phyloP scores from a whole-genome alignment of 2,797 vertebrate genomes.

The Psittacula echo region DNA sequence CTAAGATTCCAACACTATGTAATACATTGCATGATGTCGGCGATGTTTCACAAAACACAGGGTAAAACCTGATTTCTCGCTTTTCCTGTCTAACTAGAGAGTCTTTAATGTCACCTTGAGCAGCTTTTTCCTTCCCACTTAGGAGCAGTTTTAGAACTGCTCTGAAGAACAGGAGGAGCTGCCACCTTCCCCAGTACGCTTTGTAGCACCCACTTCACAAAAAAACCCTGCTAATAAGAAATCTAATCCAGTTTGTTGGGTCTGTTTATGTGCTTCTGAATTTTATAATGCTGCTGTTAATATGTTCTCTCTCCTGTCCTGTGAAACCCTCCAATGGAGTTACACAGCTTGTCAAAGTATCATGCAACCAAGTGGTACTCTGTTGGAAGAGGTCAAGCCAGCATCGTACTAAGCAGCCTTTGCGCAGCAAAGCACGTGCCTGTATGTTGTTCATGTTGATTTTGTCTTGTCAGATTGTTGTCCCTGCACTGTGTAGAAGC shows the following conservation, averaged over 20 bases:
- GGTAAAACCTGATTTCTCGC: neutral
- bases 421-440: neutral
- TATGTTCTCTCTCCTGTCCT: neutral
- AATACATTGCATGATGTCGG: neutral
- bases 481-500: neutral
- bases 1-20: neutral
- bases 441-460: neutral
- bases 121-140: neutral
- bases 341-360: neutral
- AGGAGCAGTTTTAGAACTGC: neutral
- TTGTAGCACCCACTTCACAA: neutral
- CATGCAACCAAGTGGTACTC: accelerated
- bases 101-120: neutral
- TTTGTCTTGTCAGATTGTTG: neutral
- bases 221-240: neutral
- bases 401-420: neutral
- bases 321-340: neutral
- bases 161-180: neutral
- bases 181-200: accelerated
- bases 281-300: neutral
- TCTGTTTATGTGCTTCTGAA: neutral
- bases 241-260: neutral
- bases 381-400: neutral
- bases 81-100: neutral
- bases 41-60: neutral